Percentiles rank a stretch among this genome's conserved stretches.
phyloP scores from a whole-genome alignment of 2,888 invertebrate genomes.

The Chrysolina oricalcia region DNA sequence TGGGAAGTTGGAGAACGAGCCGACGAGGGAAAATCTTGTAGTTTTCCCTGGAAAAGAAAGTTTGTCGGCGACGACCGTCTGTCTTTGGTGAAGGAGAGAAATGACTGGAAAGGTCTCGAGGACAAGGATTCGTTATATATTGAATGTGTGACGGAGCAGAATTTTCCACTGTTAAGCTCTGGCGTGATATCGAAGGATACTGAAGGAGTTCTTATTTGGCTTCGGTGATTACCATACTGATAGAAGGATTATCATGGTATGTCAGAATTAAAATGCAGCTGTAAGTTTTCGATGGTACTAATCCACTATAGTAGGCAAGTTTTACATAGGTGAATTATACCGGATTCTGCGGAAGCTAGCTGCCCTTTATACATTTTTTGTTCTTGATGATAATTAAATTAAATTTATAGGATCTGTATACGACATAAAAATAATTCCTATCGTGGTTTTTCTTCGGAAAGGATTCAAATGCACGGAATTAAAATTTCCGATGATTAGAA shows the following conservation, averaged over 20 bases:
- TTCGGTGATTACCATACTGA: neutral
- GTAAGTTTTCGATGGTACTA: neutral
- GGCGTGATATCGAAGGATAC: neutral
- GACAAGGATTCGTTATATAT: conserved; percentile 45
- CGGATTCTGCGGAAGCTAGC: no score
- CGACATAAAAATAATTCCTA: no score
- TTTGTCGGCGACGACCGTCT: conserved; percentile 52
- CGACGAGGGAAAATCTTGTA: conserved; percentile 46
- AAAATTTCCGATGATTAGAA: no score
- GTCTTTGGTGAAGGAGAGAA: conserved; percentile 47
- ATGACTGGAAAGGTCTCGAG: conserved; percentile 37
- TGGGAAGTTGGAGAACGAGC: conserved; percentile 12
- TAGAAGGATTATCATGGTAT: conserved; percentile 4
- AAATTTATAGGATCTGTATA: no score
- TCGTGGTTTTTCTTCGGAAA: no score
- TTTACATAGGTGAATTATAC: neutral
- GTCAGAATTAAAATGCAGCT: neutral
- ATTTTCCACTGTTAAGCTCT: neutral
- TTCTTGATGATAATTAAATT: no score
- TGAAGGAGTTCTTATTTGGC: neutral
- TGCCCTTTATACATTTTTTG: no score
- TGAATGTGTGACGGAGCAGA: conserved; percentile 34
- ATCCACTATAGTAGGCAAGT: neutral
- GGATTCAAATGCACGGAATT: no score
- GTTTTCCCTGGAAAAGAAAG: conserved; percentile 48